A percentile compares a stretch with the other conserved stretches of the same genome.
Evolutionary conservation across 2,888 invertebrate genomes (phyloP).

Genomic region (Adela reaumurella): DNA sequence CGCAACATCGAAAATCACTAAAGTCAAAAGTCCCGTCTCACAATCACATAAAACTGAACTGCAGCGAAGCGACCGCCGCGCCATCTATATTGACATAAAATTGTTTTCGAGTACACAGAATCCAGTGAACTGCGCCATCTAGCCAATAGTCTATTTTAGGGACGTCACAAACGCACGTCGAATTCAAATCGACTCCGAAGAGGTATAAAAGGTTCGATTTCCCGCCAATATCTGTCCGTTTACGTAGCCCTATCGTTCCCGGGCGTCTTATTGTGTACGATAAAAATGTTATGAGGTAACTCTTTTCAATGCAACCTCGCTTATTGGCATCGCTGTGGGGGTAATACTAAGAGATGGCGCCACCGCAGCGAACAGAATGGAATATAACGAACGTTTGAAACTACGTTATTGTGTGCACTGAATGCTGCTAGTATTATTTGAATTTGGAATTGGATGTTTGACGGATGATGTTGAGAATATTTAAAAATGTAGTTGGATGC

Average conservation of each 20-base stretch:
- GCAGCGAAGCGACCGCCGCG: too few species aligned
- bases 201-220: slow-evolving; percentile 26
- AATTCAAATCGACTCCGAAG: background rate
- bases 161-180: background rate
- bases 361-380: background rate
- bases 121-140: background rate
- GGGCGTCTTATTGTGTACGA: slow-evolving; percentile 47
- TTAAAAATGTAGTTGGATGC: too few species aligned
- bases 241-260: slow-evolving; percentile 28
- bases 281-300: slow-evolving; percentile 54
- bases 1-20: too few species aligned
- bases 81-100: too few species aligned
- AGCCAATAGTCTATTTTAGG: background rate
- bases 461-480: too few species aligned
- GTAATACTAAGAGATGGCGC: slow-evolving; percentile 15
- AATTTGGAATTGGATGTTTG: too few species aligned
- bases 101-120: background rate
- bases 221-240: slow-evolving; percentile 35
- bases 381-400: background rate
- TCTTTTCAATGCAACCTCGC: slow-evolving; percentile 46
- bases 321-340: slow-evolving; percentile 48
- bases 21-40: too few species aligned
- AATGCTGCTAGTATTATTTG: too few species aligned
- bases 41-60: too few species aligned
- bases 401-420: too few species aligned